phyloP scores from a whole-genome alignment of 2,888 invertebrate species.

The Atrina japonica region DNA sequence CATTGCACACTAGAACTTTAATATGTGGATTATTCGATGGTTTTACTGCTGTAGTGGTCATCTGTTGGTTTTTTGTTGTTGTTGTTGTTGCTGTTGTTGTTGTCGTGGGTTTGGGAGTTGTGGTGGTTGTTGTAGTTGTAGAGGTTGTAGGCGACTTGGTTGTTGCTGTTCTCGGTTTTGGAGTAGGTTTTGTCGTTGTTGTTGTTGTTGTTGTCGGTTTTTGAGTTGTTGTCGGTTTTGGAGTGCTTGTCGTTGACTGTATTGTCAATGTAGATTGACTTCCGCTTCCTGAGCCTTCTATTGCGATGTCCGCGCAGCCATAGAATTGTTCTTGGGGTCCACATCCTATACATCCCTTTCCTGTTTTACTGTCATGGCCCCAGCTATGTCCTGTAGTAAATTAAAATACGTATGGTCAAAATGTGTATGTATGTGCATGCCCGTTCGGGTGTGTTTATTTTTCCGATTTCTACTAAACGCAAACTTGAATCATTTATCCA shows the following conservation, averaged over 20 bases:
- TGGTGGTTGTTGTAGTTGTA: not conserved
- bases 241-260: constrained; percentile 11
- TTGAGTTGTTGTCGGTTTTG: not conserved
- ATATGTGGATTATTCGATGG: too few relatives aligned
- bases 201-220: constrained; percentile 1
- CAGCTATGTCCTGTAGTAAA: constrained; percentile 27
- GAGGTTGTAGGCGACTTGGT: not conserved
- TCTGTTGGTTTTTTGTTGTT: too few relatives aligned
- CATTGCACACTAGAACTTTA: too few relatives aligned
- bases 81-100: not conserved
- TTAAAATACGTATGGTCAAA: too few relatives aligned
- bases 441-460: not conserved
- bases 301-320: constrained; percentile 33
- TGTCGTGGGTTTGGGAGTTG: not conserved
- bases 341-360: constrained; percentile 32
- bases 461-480: not conserved
- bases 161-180: not conserved
- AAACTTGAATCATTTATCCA: not conserved
- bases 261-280: not conserved
- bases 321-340: constrained; percentile 40
- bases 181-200: not conserved
- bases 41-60: too few relatives aligned
- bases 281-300: not conserved
- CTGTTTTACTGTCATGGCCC: constrained; percentile 6
- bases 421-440: not conserved